A percentile compares a stretch with the other conserved stretches of the same genome.
Evolutionary conservation across 2,113 vertebrate genomes (phyloP).

Genomic region (Monarcha castaneiventris): DNA sequence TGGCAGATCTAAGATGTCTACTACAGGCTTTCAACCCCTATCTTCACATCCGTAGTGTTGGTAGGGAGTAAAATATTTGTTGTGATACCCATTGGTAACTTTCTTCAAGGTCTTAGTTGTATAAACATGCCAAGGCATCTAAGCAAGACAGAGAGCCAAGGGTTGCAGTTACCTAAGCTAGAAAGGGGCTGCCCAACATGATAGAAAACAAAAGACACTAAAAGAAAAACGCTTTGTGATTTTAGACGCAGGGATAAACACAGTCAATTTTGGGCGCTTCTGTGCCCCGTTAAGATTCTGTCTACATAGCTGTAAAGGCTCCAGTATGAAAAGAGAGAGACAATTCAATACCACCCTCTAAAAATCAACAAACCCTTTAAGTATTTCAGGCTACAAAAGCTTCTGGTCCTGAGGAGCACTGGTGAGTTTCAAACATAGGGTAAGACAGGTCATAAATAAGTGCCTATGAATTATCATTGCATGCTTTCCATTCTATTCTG

Average conservation of each 20-base stretch:
- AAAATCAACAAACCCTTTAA: not conserved
- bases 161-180: not conserved
- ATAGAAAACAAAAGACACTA: not conserved
- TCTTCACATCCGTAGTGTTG: not conserved
- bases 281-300: not conserved
- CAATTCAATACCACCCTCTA: not conserved
- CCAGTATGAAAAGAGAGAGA: not conserved
- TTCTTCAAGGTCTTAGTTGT: not conserved
- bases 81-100: not conserved
- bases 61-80: not conserved
- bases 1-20: not conserved
- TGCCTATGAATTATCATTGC: not conserved
- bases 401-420: not conserved
- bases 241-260: not conserved
- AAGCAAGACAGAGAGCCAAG: not conserved
- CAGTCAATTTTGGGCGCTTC: not conserved
- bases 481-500: not conserved
- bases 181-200: not conserved
- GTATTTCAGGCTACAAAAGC: not conserved
- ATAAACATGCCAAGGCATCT: not conserved
- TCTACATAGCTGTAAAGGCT: not conserved
- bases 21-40: not conserved
- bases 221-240: not conserved
- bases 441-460: not conserved
- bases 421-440: not conserved